phyloP scores from a whole-genome alignment of 2,888 invertebrate species.

The Megalurothrips usitatus region DNA sequence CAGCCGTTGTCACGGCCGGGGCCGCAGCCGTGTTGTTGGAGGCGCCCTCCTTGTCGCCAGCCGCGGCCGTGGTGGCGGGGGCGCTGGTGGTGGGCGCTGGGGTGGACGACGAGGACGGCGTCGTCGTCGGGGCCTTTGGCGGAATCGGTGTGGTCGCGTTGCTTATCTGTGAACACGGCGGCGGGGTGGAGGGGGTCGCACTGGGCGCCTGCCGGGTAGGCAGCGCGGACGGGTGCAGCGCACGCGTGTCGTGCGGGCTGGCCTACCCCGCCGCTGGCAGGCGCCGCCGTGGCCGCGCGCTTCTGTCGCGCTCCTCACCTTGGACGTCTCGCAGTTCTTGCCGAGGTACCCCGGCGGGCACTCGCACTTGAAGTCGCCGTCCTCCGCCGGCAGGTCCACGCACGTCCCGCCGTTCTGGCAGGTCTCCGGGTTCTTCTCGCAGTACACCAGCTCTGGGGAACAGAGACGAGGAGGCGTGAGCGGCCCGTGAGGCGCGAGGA shows the following conservation, averaged over 20 bases:
- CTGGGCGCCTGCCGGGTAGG: slow-evolving; percentile 30
- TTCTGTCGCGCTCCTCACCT: slow-evolving; percentile 35
- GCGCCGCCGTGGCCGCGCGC: slow-evolving; percentile 33
- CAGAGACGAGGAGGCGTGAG: slow-evolving; percentile 28
- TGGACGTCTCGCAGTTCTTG: slow-evolving; percentile 63
- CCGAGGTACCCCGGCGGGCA: slow-evolving; percentile 72
- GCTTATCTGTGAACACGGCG: neutral
- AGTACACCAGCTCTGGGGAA: slow-evolving; percentile 66
- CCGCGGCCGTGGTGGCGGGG: slow-evolving; percentile 24
- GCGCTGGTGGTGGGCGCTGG: slow-evolving; percentile 28
- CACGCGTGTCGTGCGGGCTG: slow-evolving; percentile 27
- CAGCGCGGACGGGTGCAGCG: slow-evolving; percentile 32
- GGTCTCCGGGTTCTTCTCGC: slow-evolving; percentile 67
- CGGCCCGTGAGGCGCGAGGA: neutral
- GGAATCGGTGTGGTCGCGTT: slow-evolving; percentile 4
- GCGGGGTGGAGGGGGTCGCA: neutral
- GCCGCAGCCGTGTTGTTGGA: slow-evolving; percentile 27
- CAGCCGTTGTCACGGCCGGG: slow-evolving; percentile 22
- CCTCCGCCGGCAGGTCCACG: slow-evolving; percentile 68
- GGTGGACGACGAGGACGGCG: slow-evolving; percentile 22
- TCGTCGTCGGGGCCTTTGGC: slow-evolving; percentile 28
- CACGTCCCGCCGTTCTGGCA: slow-evolving; percentile 82
- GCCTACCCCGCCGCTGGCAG: neutral
- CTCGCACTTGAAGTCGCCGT: slow-evolving; percentile 70
- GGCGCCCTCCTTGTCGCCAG: slow-evolving; percentile 31